Evolutionary conservation across 2,888 invertebrate genomes (phyloP).

Genomic region (Hydraecia micacea): DNA sequence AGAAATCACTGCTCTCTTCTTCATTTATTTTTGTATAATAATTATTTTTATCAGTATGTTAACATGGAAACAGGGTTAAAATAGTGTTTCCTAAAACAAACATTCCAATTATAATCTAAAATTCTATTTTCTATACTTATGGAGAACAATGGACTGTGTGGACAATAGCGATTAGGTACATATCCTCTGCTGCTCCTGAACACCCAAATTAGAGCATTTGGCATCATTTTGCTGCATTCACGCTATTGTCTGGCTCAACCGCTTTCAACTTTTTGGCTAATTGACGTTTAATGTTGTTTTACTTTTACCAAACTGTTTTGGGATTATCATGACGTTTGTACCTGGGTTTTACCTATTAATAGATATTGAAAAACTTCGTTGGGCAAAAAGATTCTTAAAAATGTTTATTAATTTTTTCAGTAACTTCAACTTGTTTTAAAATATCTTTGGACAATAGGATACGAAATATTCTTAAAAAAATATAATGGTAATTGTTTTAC

Average conservation of each 20-base stretch:
- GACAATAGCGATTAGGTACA: conserved; percentile 50
- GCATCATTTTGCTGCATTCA: conserved; percentile 22
- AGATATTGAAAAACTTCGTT: background rate
- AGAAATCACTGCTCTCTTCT: background rate
- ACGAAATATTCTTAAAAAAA: conserved; percentile 1
- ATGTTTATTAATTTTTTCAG: background rate
- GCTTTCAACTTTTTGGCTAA: conserved; percentile 17
- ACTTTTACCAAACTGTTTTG: background rate
- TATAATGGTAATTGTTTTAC: conserved; percentile 3
- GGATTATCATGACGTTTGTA: background rate
- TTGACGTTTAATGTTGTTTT: conserved; percentile 27
- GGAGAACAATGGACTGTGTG: background rate
- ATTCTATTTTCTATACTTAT: background rate
- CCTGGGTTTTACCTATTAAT: background rate
- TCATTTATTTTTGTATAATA: background rate
- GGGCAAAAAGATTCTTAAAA: background rate
- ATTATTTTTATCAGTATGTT: background rate
- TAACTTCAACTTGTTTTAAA: background rate
- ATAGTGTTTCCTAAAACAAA: background rate
- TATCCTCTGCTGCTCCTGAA: conserved; percentile 34
- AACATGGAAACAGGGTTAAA: background rate
- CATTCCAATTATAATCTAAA: background rate
- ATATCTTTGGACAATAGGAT: background rate
- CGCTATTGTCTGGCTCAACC: conserved; percentile 23
- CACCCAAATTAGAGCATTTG: conserved; percentile 26